Evolutionary conservation across 1,140 invertebrate genomes (phyloP).

Genomic region (Ceratitis capitata): DNA sequence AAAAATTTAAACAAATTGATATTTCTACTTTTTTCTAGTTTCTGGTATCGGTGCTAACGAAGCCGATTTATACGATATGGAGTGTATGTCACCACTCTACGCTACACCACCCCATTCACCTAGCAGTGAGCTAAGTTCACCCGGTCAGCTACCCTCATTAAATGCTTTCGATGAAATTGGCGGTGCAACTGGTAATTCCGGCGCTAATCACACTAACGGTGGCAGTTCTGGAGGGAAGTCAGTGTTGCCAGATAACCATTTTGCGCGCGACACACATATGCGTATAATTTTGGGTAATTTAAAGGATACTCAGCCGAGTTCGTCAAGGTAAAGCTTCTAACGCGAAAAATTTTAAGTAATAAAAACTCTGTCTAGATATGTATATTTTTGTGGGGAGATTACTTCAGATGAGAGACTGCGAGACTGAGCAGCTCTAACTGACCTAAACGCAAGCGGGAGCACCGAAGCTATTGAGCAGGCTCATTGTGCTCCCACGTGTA

Average conservation of each 20-base stretch:
- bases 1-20: too few species aligned
- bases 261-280: conserved; percentile 89
- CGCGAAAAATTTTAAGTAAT: too few species aligned
- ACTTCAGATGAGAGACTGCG: too few species aligned
- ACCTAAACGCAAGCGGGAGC: too few species aligned
- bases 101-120: conserved; percentile 85
- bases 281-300: conserved; percentile 82
- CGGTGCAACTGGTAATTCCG: conserved; percentile 50
- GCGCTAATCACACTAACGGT: conserved; percentile 40
- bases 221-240: conserved; percentile 51
- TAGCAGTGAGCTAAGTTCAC: conserved; percentile 73
- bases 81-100: conserved; percentile 75
- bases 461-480: too few species aligned
- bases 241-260: conserved; percentile 74
- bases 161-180: conserved; percentile 67
- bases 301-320: conserved; percentile 64
- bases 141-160: conserved; percentile 67
- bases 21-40: conserved; percentile 41
- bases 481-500: too few species aligned
- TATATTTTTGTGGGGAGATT: too few species aligned
- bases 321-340: conserved; percentile 55
- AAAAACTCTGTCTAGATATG: too few species aligned
- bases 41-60: conserved; percentile 59
- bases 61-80: conserved; percentile 64
- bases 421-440: too few species aligned